Percentiles rank a stretch among this genome's conserved stretches.
Evolutionary conservation across 2,797 vertebrate genomes (phyloP).

Genomic region (Enteromius trimaculatus): DNA sequence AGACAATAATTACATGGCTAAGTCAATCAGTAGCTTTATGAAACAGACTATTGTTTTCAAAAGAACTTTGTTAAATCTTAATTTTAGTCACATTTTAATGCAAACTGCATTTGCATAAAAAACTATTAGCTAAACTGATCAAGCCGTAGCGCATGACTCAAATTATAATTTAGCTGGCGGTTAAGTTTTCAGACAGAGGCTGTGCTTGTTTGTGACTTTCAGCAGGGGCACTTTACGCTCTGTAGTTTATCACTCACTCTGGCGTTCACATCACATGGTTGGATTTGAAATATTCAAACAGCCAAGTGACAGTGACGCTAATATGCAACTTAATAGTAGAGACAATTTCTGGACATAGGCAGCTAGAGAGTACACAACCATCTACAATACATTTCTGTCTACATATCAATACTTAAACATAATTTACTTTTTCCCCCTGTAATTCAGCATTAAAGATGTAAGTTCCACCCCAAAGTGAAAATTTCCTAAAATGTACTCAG

Average conservation of each 20-base stretch:
- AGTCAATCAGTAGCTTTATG: not conserved
- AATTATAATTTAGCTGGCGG: constrained; percentile 23
- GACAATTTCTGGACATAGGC: not conserved
- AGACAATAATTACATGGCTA: constrained; percentile 6
- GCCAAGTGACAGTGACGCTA: constrained; percentile 26
- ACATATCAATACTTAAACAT: not conserved
- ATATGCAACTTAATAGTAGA: constrained; percentile 1
- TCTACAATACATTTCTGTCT: not conserved
- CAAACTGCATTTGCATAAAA: constrained; percentile 38
- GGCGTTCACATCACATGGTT: not conserved
- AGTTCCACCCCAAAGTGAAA: not conserved
- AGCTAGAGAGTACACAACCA: constrained; percentile 18
- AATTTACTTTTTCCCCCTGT: not conserved
- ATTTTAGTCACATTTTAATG: constrained; percentile 35
- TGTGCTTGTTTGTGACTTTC: constrained; percentile 39
- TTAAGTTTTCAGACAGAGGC: constrained; percentile 23
- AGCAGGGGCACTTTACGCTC: constrained; percentile 25
- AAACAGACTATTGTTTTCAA: constrained; percentile 24
- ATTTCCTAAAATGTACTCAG: not conserved
- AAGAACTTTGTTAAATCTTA: constrained; percentile 15
- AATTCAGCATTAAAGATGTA: not conserved
- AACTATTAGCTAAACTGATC: constrained; percentile 39
- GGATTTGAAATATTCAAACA: constrained; percentile 6
- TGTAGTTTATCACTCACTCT: constrained; percentile 30
- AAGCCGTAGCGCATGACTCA: constrained; percentile 13